Conservation (phyloP, 2,113 vertebrate genomes). For the Rhinoptilus africanus region DNA sequence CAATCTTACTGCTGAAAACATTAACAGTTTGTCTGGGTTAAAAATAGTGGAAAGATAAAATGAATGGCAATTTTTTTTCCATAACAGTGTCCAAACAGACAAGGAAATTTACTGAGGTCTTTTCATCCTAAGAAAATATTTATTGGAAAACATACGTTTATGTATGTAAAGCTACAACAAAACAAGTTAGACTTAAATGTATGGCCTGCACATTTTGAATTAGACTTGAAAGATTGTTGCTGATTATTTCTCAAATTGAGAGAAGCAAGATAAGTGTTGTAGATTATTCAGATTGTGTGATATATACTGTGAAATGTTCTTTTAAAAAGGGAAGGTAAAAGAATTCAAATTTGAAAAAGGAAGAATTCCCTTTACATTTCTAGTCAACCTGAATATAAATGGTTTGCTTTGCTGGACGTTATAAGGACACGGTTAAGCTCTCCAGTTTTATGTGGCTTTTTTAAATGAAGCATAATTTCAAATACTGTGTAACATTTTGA, state of each 20-base stretch:
- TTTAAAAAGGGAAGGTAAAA: not conserved
- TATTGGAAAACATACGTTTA: not conserved
- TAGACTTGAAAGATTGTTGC: not conserved
- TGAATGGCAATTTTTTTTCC: not conserved
- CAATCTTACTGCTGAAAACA: not conserved
- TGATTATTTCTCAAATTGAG: not conserved
- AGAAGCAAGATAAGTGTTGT: not conserved
- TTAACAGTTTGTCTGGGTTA: not conserved
- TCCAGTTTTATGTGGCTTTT: not conserved
- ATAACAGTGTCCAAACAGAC: not conserved
- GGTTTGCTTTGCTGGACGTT: not conserved
- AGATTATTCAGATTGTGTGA: not conserved
- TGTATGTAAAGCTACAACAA: not conserved
- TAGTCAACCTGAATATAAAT: not conserved
- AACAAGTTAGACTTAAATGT: not conserved
- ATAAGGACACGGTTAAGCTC: not conserved
- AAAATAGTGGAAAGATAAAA: not conserved
- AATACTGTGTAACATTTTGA: not conserved
- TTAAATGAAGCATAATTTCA: not conserved
- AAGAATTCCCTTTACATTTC: not conserved
- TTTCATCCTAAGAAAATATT: not conserved
- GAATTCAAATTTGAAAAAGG: not conserved
- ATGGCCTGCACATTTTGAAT: not conserved
- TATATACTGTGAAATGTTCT: not conserved
- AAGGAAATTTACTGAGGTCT: not conserved